These are phyloP conservation scores for Mobula birostris DNA, from an alignment of 2,113 vertebrate genomes.

Conservation along the genomic window DNA sequence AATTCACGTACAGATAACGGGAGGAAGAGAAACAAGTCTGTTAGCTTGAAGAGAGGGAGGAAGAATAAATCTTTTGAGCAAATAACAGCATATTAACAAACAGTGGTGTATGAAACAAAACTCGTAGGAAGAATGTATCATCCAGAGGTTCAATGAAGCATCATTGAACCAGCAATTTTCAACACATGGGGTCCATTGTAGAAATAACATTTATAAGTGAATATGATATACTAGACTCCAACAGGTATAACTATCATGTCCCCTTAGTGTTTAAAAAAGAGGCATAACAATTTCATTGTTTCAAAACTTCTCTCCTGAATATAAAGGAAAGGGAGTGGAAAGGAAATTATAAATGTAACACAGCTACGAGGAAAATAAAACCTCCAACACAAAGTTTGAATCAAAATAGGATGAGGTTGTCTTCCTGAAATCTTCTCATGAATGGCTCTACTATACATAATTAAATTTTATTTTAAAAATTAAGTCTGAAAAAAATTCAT, in stretches of 20 bases:
- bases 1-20: neutral
- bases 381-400: neutral
- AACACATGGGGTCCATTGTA: conserved; percentile 32
- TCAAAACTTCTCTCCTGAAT: neutral
- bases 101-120: neutral
- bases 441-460: neutral
- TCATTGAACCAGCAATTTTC: conserved; percentile 31
- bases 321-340: conserved; percentile 25
- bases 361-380: neutral
- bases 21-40: neutral
- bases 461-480: neutral
- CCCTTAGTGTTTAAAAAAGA: conserved; percentile 18
- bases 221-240: conserved; percentile 23
- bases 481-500: neutral
- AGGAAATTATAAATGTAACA: neutral
- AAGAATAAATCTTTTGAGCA: conserved; percentile 10
- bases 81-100: neutral
- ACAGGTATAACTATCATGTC: conserved; percentile 4
- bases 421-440: neutral
- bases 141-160: conserved; percentile 11
- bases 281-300: conserved; percentile 22
- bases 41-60: neutral
- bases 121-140: conserved; percentile 16
- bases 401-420: neutral
- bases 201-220: conserved; percentile 22